These are phyloP conservation scores for Brachylomia viminalis DNA, from an alignment of 2,888 invertebrate species.

Conservation along the genomic window DNA sequence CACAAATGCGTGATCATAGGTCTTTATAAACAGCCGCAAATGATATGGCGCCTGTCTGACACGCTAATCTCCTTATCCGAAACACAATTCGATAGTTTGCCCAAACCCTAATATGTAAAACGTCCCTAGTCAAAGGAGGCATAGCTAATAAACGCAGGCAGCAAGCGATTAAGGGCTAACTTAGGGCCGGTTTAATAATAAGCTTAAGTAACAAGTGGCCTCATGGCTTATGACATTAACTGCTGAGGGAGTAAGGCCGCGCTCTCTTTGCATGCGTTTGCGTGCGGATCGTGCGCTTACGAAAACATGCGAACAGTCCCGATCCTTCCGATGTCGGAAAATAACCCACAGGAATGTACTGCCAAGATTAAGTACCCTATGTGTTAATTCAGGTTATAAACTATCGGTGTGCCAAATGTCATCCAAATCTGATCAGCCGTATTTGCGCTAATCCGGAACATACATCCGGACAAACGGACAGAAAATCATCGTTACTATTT, in stretches of 20 bases:
- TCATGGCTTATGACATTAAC: slow-evolving; percentile 54
- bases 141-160: slow-evolving; percentile 20
- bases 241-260: slow-evolving; percentile 27
- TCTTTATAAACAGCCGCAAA: not conserved
- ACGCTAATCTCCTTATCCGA: slow-evolving; percentile 34
- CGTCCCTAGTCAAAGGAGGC: slow-evolving; percentile 9
- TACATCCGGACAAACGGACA: not conserved
- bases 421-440: not conserved
- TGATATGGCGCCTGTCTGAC: not conserved
- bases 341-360: no score
- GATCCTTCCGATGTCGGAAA: no score
- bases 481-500: no score
- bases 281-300: not conserved
- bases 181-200: slow-evolving; percentile 49
- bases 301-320: not conserved
- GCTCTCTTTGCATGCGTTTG: not conserved
- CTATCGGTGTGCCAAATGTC: no score
- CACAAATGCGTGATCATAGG: not conserved
- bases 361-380: no score
- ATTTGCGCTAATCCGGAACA: not conserved
- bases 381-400: no score
- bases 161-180: slow-evolving; percentile 45
- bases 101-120: slow-evolving; percentile 24
- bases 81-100: slow-evolving; percentile 24
- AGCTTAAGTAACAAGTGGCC: slow-evolving; percentile 52